phyloP scores from a whole-genome alignment of 1,140 invertebrate genomes.

The Oscheius sp. region DNA sequence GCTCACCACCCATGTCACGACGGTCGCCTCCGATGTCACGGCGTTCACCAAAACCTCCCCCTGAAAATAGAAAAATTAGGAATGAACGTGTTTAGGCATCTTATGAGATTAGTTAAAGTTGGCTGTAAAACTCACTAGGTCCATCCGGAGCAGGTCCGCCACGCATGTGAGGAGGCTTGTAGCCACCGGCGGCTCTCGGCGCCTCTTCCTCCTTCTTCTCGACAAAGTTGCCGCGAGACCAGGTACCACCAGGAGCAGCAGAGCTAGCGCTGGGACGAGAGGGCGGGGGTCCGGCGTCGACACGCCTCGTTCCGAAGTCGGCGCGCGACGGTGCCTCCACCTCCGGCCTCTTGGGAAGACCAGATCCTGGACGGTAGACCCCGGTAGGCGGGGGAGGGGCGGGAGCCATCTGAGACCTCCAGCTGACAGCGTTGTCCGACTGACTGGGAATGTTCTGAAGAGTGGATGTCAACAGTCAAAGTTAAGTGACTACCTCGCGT shows the following conservation, averaged over 20 bases:
- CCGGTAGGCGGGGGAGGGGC: background rate
- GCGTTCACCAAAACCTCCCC: no score
- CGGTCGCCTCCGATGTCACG: no score
- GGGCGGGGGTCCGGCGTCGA: background rate
- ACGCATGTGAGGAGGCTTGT: background rate
- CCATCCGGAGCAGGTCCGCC: no score
- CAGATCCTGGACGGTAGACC: background rate
- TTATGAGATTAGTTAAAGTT: no score
- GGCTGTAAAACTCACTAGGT: no score
- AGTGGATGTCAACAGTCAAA: background rate
- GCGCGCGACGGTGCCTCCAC: conserved; percentile 5
- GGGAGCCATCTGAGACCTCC: background rate
- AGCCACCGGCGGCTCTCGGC: background rate
- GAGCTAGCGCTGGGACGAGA: background rate
- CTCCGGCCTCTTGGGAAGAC: background rate
- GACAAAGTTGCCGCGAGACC: background rate
- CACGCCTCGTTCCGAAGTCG: conserved; percentile 6
- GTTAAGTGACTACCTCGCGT: background rate
- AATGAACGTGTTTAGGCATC: no score
- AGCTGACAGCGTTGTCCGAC: background rate
- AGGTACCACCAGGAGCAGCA: background rate
- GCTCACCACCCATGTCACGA: no score
- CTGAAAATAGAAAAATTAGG: no score
- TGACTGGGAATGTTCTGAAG: background rate
- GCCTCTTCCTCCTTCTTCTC: background rate